Base-by-base conservation (phyloP, 92 coral and sea anemone genomes). In the Actinernus sp. region DNA sequence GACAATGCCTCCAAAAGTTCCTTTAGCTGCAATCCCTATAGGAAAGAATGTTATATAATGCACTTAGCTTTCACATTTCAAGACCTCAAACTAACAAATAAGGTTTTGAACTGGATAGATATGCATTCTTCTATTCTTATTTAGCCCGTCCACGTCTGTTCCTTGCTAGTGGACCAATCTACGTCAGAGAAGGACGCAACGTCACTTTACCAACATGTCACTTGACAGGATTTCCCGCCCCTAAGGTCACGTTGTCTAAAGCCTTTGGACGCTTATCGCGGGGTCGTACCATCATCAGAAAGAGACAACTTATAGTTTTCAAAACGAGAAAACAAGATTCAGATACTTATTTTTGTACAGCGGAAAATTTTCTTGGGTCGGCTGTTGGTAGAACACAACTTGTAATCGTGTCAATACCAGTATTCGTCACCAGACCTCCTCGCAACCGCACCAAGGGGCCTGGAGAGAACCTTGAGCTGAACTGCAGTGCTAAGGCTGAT, bases 131-230 rank as follows among this genome's bases (percentile, higher is more conserved):
- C n/a, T 45, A 4, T 18, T 45, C 18, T 45, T 7, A 4, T 8
- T 18, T 18, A 45, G 52, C 19, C 5, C 52, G 18, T 6, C 52
- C 52, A 4, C 6, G 11, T 6, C 18, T 45, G 19, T 45, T 23
- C 21, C 10, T 45, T 7, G 11, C 38, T 37, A 32, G 22, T 19
- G 18, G 0, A 20, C 76, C 51, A 1, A 55, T 36, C 19, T 39
- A 55, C 30, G 55, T 13, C 39, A 27, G 37, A 25, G 40, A 23
- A 3, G 76, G 76, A 19, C 25, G 34, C 19, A 68, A 68, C 33
- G 64, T 68, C 32, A 68, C 58, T 18, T 53, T 68, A 4, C 76
- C 77, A 11, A 69, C n/a, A 1, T 69, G 66, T 55, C 65, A 55
- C 45, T 65, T 69, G 66, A 55, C 55, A 0, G 66, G 77, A 14